Percentiles rank a stretch among this genome's conserved stretches.
Evolutionary conservation across 2,113 vertebrate genomes (phyloP).

Genomic region (Spilogale gracilis): DNA sequence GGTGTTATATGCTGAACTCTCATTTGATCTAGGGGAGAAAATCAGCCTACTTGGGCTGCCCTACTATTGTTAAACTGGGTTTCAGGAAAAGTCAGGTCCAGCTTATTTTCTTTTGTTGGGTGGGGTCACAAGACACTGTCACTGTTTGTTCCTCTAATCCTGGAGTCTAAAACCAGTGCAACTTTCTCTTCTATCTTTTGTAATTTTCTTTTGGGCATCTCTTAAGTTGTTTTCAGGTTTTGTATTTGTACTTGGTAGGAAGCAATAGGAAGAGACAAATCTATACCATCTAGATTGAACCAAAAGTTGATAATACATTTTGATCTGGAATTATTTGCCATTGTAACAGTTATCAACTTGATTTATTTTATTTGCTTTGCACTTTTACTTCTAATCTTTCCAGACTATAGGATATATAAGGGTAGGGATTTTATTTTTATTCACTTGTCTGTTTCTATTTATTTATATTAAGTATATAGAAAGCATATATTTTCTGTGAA

Average conservation of each 20-base stretch:
- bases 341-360: neutral
- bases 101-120: neutral
- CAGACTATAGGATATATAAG: neutral
- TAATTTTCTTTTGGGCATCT: neutral
- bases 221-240: neutral
- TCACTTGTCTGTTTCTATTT: neutral
- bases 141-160: neutral
- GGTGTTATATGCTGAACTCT: neutral
- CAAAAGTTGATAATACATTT: neutral
- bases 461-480: neutral
- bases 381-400: neutral
- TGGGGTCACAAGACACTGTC: neutral
- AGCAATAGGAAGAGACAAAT: neutral
- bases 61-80: neutral
- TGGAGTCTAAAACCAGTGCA: neutral
- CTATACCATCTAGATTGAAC: neutral
- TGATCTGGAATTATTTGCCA: neutral
- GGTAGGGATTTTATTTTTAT: neutral
- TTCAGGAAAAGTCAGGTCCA: neutral
- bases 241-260: neutral
- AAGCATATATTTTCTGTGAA: neutral
- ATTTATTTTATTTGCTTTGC: neutral
- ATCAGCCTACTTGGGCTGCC: neutral
- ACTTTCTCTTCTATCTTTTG: neutral
- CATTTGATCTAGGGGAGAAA: neutral